Evolutionary conservation across 1,140 invertebrate genomes (phyloP).

Genomic region (Heliothis virescens): DNA sequence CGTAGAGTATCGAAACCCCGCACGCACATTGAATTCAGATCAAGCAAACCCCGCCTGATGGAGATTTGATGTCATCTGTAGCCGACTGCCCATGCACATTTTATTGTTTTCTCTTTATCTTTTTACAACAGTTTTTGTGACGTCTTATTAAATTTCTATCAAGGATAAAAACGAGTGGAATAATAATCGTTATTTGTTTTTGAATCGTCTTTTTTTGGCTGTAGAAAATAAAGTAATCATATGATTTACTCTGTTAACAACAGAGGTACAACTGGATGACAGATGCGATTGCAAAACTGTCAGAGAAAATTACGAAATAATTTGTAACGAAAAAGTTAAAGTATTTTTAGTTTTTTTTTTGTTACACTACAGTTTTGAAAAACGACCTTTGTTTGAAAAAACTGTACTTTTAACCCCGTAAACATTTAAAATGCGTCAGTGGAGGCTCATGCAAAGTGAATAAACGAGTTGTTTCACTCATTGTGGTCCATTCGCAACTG

Average conservation of each 20-base stretch:
- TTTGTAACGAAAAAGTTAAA: not conserved
- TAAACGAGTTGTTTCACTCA: conserved; percentile 60
- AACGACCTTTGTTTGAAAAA: not conserved
- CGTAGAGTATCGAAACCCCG: conserved; percentile 43
- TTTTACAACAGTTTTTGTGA: conserved; percentile 15
- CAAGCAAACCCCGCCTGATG: conserved; percentile 69
- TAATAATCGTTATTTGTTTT: conserved; percentile 4
- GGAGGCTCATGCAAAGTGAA: conserved; percentile 45
- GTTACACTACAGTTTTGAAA: not conserved
- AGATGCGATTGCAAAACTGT: not conserved
- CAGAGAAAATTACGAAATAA: not conserved
- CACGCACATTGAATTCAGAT: conserved; percentile 78
- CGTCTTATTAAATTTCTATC: conserved; percentile 8
- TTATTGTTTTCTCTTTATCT: conserved; percentile 63
- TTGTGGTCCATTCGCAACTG: conserved; percentile 63
- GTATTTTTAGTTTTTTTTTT: not conserved
- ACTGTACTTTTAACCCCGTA: conserved; percentile 10
- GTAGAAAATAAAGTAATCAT: not conserved
- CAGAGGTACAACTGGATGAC: not conserved
- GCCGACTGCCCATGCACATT: conserved; percentile 50
- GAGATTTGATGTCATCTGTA: conserved; percentile 74
- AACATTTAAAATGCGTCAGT: conserved; percentile 44
- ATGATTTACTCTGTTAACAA: not conserved
- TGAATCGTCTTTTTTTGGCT: not conserved
- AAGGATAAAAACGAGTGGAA: conserved; percentile 15